These are phyloP conservation scores for Andrena chrysosceles DNA, from an alignment of 2,888 invertebrate genomes.

Conservation along the genomic window DNA sequence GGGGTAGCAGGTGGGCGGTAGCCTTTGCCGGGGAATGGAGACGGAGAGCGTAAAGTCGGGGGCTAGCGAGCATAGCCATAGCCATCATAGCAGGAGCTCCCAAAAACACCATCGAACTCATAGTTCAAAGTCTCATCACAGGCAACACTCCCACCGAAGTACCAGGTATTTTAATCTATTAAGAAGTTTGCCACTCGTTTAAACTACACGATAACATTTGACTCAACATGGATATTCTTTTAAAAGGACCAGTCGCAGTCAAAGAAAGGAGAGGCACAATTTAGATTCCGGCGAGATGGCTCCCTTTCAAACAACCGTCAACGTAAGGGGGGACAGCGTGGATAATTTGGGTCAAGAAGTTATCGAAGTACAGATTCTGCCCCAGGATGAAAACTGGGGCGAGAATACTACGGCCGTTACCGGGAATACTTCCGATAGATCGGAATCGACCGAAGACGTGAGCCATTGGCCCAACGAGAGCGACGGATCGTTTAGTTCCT, in stretches of 20 bases:
- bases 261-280: constrained; percentile 87
- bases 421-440: constrained; percentile 98
- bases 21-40: constrained; percentile 90
- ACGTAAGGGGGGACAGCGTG: constrained; percentile 88
- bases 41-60: constrained; percentile 96
- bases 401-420: constrained; percentile 99
- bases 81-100: constrained; percentile 81
- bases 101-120: constrained; percentile 81
- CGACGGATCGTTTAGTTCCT: constrained; percentile 90
- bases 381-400: constrained; percentile 99
- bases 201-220: background rate
- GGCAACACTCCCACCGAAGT: constrained; percentile 89
- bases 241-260: constrained; percentile 88
- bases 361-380: constrained; percentile 97
- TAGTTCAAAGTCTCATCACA: constrained; percentile 86
- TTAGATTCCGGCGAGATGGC: constrained; percentile 89
- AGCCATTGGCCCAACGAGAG: constrained; percentile 92
- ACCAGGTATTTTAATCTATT: constrained; percentile 86
- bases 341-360: constrained; percentile 95
- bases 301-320: constrained; percentile 94
- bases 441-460: constrained; percentile 96
- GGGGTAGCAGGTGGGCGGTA: constrained; percentile 85
- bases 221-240: background rate
- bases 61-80: constrained; percentile 93
- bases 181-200: background rate